Conservation (phyloP, 1,140 invertebrate species). For the Anastrepha obliqua region DNA sequence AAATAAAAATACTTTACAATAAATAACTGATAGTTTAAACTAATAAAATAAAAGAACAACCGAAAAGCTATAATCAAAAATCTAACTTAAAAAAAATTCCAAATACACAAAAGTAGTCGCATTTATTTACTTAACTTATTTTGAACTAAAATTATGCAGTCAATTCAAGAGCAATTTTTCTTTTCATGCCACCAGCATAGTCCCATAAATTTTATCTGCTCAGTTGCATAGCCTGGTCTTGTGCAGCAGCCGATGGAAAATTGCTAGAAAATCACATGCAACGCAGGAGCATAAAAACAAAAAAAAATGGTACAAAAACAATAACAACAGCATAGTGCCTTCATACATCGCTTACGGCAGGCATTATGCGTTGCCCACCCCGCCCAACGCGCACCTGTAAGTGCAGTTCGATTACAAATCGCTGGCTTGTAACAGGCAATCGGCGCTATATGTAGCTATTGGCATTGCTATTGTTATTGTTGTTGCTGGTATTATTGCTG, state of each 20-base stretch:
- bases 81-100: not conserved
- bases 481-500: slow-evolving; percentile 1
- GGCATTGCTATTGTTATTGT: not conserved
- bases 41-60: too few relatives aligned
- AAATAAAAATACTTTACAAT: too few relatives aligned
- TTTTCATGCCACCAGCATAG: slow-evolving; percentile 47
- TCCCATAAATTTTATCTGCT: slow-evolving; percentile 13
- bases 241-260: not conserved
- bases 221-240: not conserved
- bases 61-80: not conserved
- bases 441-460: not conserved
- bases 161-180: slow-evolving; percentile 51
- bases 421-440: slow-evolving; percentile 15
- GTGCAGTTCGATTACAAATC: slow-evolving; percentile 32
- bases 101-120: not conserved
- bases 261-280: slow-evolving; percentile 48
- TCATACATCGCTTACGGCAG: not conserved
- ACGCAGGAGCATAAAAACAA: not conserved
- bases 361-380: not conserved
- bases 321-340: not conserved
- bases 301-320: not conserved
- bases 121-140: slow-evolving; percentile 29
- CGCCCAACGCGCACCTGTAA: slow-evolving; percentile 19
- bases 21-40: too few relatives aligned
- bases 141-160: slow-evolving; percentile 32